These are phyloP conservation scores for Oostethus manadensis DNA, from an alignment of 2,113 vertebrate species.

Conservation along the genomic window DNA sequence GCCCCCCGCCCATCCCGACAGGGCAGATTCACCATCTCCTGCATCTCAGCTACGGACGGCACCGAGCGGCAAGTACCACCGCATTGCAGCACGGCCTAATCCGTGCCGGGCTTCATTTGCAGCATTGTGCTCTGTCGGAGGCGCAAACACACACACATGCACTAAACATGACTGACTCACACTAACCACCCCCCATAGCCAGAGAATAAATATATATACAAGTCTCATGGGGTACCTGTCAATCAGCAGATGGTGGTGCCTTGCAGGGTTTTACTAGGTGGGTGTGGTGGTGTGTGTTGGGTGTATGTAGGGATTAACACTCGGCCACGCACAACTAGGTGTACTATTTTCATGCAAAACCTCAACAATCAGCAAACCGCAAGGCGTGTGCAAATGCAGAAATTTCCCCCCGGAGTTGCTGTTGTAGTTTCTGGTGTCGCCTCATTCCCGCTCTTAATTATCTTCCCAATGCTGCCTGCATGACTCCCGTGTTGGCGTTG, in stretches of 20 bases:
- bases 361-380: too few relatives aligned
- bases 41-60: constrained; percentile 25
- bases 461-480: not conserved
- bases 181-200: too few relatives aligned
- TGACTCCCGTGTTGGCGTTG: constrained; percentile 4
- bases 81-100: constrained; percentile 44
- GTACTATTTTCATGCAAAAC: too few relatives aligned
- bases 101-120: constrained; percentile 26
- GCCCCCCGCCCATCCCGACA: not conserved
- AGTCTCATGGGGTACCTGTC: constrained; percentile 55
- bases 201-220: constrained; percentile 3
- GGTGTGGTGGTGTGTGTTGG: not conserved
- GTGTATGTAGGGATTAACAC: not conserved
- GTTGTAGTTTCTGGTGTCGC: not conserved
- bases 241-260: constrained; percentile 42
- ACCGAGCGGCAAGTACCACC: constrained; percentile 25
- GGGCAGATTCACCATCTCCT: constrained; percentile 47
- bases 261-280: constrained; percentile 32
- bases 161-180: too few relatives aligned
- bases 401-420: not conserved
- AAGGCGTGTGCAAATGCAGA: not conserved
- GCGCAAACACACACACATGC: not conserved
- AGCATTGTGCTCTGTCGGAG: constrained; percentile 19
- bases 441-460: constrained; percentile 4
- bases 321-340: too few relatives aligned